Evolutionary conservation across 2,888 invertebrate genomes (phyloP), one percentile per base, ranked within the genome.

Genomic region (Pristionchus fissidentatus): DNA sequence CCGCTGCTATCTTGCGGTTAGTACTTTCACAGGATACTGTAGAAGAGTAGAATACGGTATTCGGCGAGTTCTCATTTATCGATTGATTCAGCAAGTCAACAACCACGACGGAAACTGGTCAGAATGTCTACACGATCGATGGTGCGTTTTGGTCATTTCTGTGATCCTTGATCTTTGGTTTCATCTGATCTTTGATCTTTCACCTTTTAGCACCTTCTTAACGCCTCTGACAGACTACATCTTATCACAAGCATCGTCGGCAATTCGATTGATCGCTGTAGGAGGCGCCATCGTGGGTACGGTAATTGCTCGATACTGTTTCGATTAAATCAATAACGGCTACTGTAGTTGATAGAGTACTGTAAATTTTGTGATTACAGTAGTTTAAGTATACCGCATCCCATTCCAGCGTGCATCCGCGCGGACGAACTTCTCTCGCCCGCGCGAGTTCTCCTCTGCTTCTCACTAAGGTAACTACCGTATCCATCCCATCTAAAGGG

Each of bases 241-340:
- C 43, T 41, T 70, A 38, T 70, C 70, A 32, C 70, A n/a, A 43
- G 41, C 70, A 70, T 22, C 38, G 10, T 70, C 70, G 26, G 70
- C 41, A n/a, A 41, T 70, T 26, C 41, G 8, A 5, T 43, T 43
- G 5, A 41, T 70, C 70, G 70, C 70, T 1, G 41, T 70, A 0
- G 70, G 70, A 41, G 70, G 41, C 8, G 70, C 70, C 7, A 22
- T 43, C n/a, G 10, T 70, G n/a, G 38, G 70, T 70, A 70, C 70
- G 70, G 70, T 70, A 43, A n/a, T 22, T 15, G n/a, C 3, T 0
- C 13, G 26, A 7, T 57, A 29, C 57, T 57, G 57, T 57, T 26
- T 2, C 1, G n/a, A n/a, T n/a, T n/a, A n/a, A n/a, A n/a, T n/a
- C n/a, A n/a, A n/a, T n/a, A n/a, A n/a, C 29, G 60, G 57, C 4